Evolutionary conservation across 2,888 invertebrate genomes (phyloP), one percentile per base, ranked within the genome.

Genomic region (Lycaena phlaeas): DNA sequence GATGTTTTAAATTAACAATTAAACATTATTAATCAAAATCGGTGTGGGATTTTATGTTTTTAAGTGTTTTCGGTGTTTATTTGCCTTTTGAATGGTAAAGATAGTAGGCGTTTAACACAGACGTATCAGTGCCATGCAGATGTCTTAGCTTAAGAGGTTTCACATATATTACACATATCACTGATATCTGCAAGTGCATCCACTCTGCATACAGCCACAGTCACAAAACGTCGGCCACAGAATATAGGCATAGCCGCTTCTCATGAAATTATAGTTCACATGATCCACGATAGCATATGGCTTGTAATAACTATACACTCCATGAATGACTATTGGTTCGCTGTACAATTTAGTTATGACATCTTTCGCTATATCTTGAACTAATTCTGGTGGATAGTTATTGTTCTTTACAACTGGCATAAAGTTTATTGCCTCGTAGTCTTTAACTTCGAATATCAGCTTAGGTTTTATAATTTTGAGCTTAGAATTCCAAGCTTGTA

Each of bases 191-290:
- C n/a, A n/a, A n/a, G n/a, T n/a, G n/a, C 46, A 44, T 11, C 40
- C 43, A 12, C 29, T 12, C 6, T 12, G 36, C 9, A 31, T 22
- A 26, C 43, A 50, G 1, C 41, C 39, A 17, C 48, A 48, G 18
- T 42, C 22, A 37, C 46, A 44, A 10, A 45, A 15, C 15, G 44
- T 42, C 11, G 50, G 46, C 51, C 51, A 51, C 12, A 51, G 17
- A 12, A 51, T 26, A 30, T 44, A 46, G 17, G 40, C 9, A 26
- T 7, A 38, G 7, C 38, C 37, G 26, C 41, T 38, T 11, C 43
- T 42, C 15, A 46, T 28, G 12, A 17, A 22, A 15, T 22, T 30
- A 26, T 43, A 18, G 14, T 42, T 30, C 29, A 36, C 29, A 31
- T 44, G 27, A 27, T 39, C 31, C 17, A 43, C 27, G 9, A 43